Evolutionary conservation across 2,888 invertebrate genomes (phyloP).

Genomic region (Endotricha flammealis): DNA sequence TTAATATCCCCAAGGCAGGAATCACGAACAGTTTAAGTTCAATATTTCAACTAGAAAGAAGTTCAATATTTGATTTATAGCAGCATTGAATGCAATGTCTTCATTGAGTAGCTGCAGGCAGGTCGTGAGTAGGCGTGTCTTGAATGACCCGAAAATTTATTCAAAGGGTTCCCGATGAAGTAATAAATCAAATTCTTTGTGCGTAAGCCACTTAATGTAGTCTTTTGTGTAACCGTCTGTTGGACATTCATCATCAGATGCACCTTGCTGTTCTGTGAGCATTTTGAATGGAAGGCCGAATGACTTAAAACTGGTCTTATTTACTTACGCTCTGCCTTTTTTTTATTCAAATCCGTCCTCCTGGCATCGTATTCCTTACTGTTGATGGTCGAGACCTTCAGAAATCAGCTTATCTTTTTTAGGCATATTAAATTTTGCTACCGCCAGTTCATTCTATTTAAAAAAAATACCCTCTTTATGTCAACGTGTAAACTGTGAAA

Average conservation of each 20-base stretch:
- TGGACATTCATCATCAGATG: conserved; percentile 46
- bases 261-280: conserved; percentile 2
- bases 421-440: too few relatives aligned
- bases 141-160: conserved; percentile 59
- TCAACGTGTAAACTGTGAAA: too few relatives aligned
- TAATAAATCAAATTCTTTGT: conserved; percentile 71
- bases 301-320: background rate
- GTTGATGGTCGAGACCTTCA: too few relatives aligned
- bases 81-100: conserved; percentile 62
- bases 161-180: conserved; percentile 57
- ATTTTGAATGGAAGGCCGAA: conserved; percentile 1
- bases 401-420: too few relatives aligned
- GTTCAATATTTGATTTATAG: conserved; percentile 53
- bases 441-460: too few relatives aligned
- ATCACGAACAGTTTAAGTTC: conserved; percentile 18
- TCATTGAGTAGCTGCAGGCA: conserved; percentile 65
- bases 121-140: conserved; percentile 68
- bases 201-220: conserved; percentile 48
- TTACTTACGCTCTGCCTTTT: background rate
- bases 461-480: too few relatives aligned
- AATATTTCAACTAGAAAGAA: conserved; percentile 56
- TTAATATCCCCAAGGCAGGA: background rate
- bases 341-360: too few relatives aligned
- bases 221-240: conserved; percentile 43
- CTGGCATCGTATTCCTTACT: too few relatives aligned